phyloP scores from a whole-genome alignment of 2,113 vertebrate genomes.

The Centropus bengalensis region DNA sequence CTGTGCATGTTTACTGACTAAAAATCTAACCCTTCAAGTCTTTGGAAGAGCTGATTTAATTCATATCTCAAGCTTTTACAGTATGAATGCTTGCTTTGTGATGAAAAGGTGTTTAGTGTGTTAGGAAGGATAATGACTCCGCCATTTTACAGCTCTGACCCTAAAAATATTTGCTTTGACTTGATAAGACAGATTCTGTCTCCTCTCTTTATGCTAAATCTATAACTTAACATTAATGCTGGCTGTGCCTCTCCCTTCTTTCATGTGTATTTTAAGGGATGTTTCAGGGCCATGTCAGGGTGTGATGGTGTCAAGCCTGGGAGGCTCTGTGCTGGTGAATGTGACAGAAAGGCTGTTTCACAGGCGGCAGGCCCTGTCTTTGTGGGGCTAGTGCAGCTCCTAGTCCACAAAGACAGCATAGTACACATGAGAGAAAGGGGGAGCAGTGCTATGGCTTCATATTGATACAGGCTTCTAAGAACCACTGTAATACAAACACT shows the following conservation, averaged over 20 bases:
- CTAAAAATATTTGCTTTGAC: neutral
- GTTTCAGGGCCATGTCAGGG: neutral
- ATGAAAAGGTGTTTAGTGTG: neutral
- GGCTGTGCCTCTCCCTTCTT: neutral
- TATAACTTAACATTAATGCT: neutral
- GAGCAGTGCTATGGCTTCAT: accelerated
- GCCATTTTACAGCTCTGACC: neutral
- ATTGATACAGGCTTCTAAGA: neutral
- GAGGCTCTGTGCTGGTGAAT: neutral
- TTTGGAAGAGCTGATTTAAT: neutral
- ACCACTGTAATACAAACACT: neutral
- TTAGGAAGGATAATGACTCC: neutral
- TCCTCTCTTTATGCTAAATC: neutral
- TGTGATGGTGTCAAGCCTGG: neutral
- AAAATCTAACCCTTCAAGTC: neutral
- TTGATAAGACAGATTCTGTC: neutral
- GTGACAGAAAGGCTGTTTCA: neutral
- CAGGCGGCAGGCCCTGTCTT: neutral
- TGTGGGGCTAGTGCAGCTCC: neutral
- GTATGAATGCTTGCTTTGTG: neutral
- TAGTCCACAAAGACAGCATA: neutral
- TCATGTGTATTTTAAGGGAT: neutral
- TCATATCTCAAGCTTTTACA: neutral
- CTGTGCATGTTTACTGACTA: neutral
- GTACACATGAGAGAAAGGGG: accelerated